Evolutionary conservation across 2,888 invertebrate species (phyloP).

Genomic region (Microchrysa polita): DNA sequence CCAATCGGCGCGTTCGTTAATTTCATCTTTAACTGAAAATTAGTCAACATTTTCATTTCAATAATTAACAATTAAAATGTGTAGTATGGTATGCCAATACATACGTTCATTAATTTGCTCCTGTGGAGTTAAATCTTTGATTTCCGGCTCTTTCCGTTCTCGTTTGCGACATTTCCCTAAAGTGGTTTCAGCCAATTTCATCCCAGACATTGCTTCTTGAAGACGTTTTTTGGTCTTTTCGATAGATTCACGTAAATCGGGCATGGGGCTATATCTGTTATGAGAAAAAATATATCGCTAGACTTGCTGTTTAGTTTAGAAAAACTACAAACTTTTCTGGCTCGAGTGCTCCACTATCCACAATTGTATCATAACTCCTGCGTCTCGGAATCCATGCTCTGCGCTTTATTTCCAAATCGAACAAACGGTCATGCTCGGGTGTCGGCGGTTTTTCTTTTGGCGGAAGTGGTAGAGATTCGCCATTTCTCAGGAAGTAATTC

Average conservation of each 20-base stretch:
- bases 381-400: slow-evolving; percentile 71
- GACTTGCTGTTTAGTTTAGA: too few species aligned
- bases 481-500: slow-evolving; percentile 69
- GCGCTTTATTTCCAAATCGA: slow-evolving; percentile 58
- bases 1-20: slow-evolving; percentile 81
- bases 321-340: slow-evolving; percentile 66
- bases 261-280: slow-evolving; percentile 65
- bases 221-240: slow-evolving; percentile 61
- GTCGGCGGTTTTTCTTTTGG: slow-evolving; percentile 60
- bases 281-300: not conserved
- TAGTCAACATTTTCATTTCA: too few species aligned
- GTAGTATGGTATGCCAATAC: too few species aligned
- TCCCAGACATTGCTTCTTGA: slow-evolving; percentile 63
- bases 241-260: slow-evolving; percentile 59
- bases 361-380: slow-evolving; percentile 73
- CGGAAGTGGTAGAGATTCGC: slow-evolving; percentile 67
- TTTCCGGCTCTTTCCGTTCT: slow-evolving; percentile 38
- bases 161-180: slow-evolving; percentile 8
- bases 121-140: slow-evolving; percentile 53
- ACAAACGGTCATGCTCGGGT: slow-evolving; percentile 59
- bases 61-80: too few species aligned
- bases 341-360: slow-evolving; percentile 76
- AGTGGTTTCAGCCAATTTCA: slow-evolving; percentile 57
- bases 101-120: slow-evolving; percentile 61
- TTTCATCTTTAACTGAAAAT: slow-evolving; percentile 76